phyloP scores from a whole-genome alignment of 2,113 vertebrate genomes.

The Anhinga anhinga region DNA sequence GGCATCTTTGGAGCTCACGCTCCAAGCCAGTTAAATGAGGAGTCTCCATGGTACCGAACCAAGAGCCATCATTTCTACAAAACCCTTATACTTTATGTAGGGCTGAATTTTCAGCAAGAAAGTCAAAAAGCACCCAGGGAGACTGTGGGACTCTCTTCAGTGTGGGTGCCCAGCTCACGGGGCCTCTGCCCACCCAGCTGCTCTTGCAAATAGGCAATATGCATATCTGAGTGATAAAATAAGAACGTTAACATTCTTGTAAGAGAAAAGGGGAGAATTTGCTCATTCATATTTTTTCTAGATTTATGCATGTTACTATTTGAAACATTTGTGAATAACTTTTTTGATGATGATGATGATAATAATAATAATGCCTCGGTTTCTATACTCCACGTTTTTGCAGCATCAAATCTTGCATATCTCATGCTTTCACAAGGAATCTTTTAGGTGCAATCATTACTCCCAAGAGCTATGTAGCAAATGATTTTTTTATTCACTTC shows the following conservation, averaged over 20 bases:
- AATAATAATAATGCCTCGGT: not conserved
- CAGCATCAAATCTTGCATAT: not conserved
- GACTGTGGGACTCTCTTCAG: not conserved
- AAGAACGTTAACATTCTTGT: not conserved
- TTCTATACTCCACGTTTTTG: not conserved
- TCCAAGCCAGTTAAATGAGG: not conserved
- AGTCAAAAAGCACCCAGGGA: not conserved
- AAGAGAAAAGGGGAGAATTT: not conserved
- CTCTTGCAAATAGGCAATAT: not conserved
- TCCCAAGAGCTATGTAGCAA: not conserved
- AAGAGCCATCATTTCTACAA: not conserved
- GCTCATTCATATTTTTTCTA: not conserved
- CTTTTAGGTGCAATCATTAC: not conserved
- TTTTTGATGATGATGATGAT: not conserved
- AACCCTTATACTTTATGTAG: not conserved
- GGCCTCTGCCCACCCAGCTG: not conserved
- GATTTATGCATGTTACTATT: not conserved
- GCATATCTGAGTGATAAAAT: not conserved
- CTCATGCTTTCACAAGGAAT: not conserved
- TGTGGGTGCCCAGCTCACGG: not conserved
- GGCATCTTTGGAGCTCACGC: not conserved
- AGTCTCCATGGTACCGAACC: not conserved
- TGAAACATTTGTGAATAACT: not conserved
- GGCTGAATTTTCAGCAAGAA: not conserved
- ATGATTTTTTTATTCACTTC: not conserved